These are phyloP conservation scores for Drosophila tanythrix DNA, from an alignment of 2,888 invertebrate genomes.

Conservation along the genomic window DNA sequence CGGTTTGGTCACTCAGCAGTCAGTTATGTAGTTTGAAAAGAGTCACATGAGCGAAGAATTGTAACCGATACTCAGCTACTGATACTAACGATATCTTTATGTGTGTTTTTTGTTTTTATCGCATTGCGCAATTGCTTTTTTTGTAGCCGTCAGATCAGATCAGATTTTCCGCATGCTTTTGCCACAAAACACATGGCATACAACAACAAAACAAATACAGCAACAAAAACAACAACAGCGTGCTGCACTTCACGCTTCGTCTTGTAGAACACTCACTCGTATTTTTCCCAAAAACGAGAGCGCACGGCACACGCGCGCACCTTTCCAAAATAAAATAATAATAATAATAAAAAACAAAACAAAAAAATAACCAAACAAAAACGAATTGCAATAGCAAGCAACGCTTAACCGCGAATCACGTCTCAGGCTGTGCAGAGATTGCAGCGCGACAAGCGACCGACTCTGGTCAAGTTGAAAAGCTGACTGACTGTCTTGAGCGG, in stretches of 20 bases:
- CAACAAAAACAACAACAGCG: slow-evolving; percentile 34
- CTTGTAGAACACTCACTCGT: slow-evolving; percentile 75
- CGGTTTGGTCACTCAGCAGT: slow-evolving; percentile 18
- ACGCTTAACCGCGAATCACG: slow-evolving; percentile 1
- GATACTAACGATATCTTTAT: slow-evolving; percentile 13
- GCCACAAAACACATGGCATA: slow-evolving; percentile 21
- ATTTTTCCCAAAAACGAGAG: slow-evolving; percentile 44
- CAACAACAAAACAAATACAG: slow-evolving; percentile 28
- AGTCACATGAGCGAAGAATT: slow-evolving; percentile 47
- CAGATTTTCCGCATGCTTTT: slow-evolving; percentile 64
- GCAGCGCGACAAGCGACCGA: slow-evolving; percentile 52
- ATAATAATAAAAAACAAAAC: neutral
- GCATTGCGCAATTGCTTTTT: slow-evolving; percentile 48
- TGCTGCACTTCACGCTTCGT: slow-evolving; percentile 78
- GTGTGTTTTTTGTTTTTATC: slow-evolving; percentile 1
- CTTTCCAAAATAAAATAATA: slow-evolving; percentile 39
- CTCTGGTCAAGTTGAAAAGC: slow-evolving; percentile 59
- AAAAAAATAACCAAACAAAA: neutral
- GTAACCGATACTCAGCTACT: slow-evolving; percentile 33
- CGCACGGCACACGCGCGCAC: slow-evolving; percentile 50
- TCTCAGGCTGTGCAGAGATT: slow-evolving; percentile 4
- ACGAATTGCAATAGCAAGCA: neutral
- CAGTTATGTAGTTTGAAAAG: slow-evolving; percentile 25
- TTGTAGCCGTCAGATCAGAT: slow-evolving; percentile 34
- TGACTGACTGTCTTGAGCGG: slow-evolving; percentile 65